Evolutionary conservation across 1,140 invertebrate genomes (phyloP).

Genomic region (Andrena cerasifolii): DNA sequence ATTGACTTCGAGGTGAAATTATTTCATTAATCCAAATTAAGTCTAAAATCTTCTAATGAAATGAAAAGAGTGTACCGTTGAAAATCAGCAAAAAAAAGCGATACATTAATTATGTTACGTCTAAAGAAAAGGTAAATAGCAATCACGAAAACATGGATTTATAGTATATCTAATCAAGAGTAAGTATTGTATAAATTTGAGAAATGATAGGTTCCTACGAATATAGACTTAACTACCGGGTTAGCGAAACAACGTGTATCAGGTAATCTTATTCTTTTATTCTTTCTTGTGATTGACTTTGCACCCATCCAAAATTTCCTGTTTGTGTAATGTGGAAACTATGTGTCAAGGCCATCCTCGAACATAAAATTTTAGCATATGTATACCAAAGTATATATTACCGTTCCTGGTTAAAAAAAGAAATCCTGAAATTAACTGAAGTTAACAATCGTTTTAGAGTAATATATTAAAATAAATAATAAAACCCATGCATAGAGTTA

Average conservation of each 20-base stretch:
- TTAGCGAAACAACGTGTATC: constrained; percentile 50
- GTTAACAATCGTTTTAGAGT: constrained; percentile 63
- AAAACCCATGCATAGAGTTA: constrained; percentile 56
- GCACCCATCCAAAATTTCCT: constrained; percentile 22
- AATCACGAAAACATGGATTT: constrained; percentile 10
- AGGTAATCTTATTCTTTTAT: constrained; percentile 53
- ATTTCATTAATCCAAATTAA: constrained; percentile 20
- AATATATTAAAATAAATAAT: constrained; percentile 66
- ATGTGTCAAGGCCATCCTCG: constrained; percentile 61
- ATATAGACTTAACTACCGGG: constrained; percentile 41
- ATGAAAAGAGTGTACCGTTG: constrained; percentile 8
- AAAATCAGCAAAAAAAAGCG: background rate
- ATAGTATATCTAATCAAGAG: constrained; percentile 22
- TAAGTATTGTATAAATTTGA: constrained; percentile 37
- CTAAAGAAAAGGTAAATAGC: background rate
- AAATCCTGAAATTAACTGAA: constrained; percentile 57
- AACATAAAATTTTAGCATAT: constrained; percentile 53
- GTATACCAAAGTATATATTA: constrained; percentile 68
- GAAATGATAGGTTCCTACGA: constrained; percentile 11
- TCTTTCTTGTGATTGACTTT: constrained; percentile 47
- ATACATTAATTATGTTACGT: constrained; percentile 9
- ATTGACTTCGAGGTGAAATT: background rate
- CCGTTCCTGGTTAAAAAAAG: constrained; percentile 60
- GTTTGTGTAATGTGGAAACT: constrained; percentile 52
- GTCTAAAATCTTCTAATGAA: constrained; percentile 1